phyloP scores from a whole-genome alignment of 2,888 invertebrate genomes.

The Clitarchus hookeri region DNA sequence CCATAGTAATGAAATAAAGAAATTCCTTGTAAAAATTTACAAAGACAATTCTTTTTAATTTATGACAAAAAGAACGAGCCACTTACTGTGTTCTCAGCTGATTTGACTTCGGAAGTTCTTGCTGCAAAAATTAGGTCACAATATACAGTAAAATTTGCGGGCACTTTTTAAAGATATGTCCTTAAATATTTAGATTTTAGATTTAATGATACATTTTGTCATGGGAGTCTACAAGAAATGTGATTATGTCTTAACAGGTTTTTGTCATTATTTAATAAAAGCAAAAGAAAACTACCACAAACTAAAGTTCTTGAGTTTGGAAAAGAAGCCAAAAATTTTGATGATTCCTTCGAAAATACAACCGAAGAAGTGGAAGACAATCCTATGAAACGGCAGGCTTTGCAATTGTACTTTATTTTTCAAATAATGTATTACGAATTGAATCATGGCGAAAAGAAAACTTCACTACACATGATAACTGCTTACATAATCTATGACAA shows the following conservation, averaged over 20 bases:
- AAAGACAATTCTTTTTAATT: too few species aligned
- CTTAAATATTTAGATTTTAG: background rate
- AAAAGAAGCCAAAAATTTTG: background rate
- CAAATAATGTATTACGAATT: background rate
- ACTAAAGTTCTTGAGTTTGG: constrained; percentile 10
- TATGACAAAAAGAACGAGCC: too few species aligned
- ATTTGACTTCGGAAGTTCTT: background rate
- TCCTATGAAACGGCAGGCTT: background rate
- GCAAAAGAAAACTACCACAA: background rate
- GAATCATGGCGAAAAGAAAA: background rate
- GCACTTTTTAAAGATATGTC: background rate
- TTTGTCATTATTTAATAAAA: background rate
- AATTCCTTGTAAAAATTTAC: too few species aligned
- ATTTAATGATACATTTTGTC: background rate
- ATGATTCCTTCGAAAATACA: background rate
- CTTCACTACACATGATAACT: background rate
- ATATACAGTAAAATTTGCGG: background rate
- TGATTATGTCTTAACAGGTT: background rate
- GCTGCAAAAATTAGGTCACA: background rate
- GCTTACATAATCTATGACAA: background rate
- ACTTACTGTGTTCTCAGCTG: too few species aligned
- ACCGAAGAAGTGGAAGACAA: background rate
- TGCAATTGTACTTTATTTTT: background rate
- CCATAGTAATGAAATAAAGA: too few species aligned
- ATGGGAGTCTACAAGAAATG: constrained; percentile 19